Evolutionary conservation across 2,888 invertebrate species (phyloP).

Genomic region (Drosophila demipolita): DNA sequence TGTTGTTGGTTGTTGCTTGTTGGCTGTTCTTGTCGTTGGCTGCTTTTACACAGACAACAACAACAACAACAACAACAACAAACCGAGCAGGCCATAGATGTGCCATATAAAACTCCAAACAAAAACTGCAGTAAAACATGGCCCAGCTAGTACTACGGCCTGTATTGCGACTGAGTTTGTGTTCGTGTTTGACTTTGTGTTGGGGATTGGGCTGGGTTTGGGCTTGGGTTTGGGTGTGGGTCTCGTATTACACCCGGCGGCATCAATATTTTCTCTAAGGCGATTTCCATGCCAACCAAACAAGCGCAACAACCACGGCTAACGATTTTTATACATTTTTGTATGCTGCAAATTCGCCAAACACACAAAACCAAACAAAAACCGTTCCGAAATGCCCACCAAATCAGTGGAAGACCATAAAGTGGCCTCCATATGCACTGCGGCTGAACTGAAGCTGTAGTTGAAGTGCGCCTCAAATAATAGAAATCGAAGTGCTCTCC

Average conservation of each 20-base stretch:
- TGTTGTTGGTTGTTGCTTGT: conserved; percentile 28
- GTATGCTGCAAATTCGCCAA: conserved; percentile 32
- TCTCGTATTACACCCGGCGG: conserved; percentile 39
- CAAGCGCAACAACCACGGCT: conserved; percentile 54
- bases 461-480: conserved; percentile 58
- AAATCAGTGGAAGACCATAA: conserved; percentile 71
- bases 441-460: conserved; percentile 50
- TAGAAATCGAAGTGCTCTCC: conserved; percentile 58
- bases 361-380: conserved; percentile 8
- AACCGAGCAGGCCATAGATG: conserved; percentile 52
- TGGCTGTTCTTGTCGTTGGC: conserved; percentile 25
- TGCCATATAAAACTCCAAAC: conserved; percentile 68
- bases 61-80: background rate
- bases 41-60: conserved; percentile 47
- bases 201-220: conserved; percentile 17
- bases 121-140: conserved; percentile 78
- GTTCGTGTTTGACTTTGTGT: conserved; percentile 11
- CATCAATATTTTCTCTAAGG: conserved; percentile 74
- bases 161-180: conserved; percentile 8
- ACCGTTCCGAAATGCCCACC: conserved; percentile 29
- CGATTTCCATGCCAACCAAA: conserved; percentile 59
- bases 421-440: conserved; percentile 68
- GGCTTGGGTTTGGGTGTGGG: conserved; percentile 8
- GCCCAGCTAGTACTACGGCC: conserved; percentile 41
- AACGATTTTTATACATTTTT: conserved; percentile 68